phyloP scores from a whole-genome alignment of 2,888 invertebrate species.

The Caenorhabditis japonica region DNA sequence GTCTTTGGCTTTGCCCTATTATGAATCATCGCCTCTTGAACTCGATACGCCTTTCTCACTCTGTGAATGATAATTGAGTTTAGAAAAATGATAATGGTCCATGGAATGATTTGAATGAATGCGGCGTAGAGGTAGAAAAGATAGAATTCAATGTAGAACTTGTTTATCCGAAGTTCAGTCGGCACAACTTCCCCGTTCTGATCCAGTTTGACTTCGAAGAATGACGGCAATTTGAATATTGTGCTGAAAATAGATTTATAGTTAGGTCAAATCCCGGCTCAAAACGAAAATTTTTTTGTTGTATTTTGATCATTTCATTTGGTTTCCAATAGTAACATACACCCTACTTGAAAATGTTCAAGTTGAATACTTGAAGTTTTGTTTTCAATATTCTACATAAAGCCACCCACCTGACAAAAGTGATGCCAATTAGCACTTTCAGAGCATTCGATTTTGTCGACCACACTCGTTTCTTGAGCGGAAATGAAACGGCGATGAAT shows the following conservation, averaged over 20 bases:
- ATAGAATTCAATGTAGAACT: constrained; percentile 67
- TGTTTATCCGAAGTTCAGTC: constrained; percentile 64
- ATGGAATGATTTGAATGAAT: constrained; percentile 70
- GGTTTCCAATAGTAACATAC: no score
- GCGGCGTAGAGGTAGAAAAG: constrained; percentile 69
- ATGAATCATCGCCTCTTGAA: constrained; percentile 44
- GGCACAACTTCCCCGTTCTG: constrained; percentile 60
- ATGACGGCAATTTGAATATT: constrained; percentile 72
- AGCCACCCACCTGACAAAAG: constrained; percentile 53
- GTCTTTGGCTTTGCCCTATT: constrained; percentile 31
- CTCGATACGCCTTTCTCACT: constrained; percentile 53
- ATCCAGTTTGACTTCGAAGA: constrained; percentile 67
- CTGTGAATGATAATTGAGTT: constrained; percentile 68
- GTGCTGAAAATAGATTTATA: constrained; percentile 49
- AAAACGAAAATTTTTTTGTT: not conserved
- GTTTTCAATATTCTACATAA: no score
- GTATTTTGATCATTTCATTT: not conserved
- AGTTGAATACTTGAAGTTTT: no score
- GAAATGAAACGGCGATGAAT: constrained; percentile 73
- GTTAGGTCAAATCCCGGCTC: no score
- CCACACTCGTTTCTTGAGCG: constrained; percentile 68
- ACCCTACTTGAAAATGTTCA: no score
- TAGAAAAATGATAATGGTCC: constrained; percentile 73
- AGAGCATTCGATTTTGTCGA: constrained; percentile 64
- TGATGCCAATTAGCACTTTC: constrained; percentile 65